Percentiles rank a stretch among this genome's conserved stretches.
phyloP scores from a whole-genome alignment of 2,888 invertebrate species.

The Neoaliturus tenellus region DNA sequence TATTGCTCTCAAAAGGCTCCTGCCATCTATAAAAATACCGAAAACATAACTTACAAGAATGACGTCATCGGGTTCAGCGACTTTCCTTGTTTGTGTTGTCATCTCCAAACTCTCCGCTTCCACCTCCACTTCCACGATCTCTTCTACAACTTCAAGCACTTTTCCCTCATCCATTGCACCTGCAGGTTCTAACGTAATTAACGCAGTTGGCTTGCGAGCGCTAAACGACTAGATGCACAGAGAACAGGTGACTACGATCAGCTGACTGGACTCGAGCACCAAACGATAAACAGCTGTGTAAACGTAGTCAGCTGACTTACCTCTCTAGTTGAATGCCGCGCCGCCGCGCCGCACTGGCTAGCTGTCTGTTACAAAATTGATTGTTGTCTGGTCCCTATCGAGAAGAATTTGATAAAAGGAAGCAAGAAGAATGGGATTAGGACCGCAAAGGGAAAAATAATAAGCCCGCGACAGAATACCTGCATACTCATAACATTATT shows the following conservation, averaged over 20 bases:
- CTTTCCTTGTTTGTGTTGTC: neutral
- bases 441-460: too few relatives aligned
- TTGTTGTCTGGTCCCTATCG: neutral
- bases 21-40: too few relatives aligned
- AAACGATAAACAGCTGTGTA: neutral
- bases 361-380: neutral
- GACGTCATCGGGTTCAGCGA: neutral
- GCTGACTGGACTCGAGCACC: neutral
- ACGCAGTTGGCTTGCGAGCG: neutral
- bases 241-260: neutral
- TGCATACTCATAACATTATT: too few relatives aligned
- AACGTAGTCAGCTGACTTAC: slow-evolving; percentile 1
- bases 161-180: neutral
- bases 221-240: neutral
- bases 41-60: neutral
- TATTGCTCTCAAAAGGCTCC: too few relatives aligned
- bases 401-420: neutral
- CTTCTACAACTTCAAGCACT: neutral
- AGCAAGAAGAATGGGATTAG: too few relatives aligned
- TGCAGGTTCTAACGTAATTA: neutral
- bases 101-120: neutral
- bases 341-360: neutral
- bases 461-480: too few relatives aligned
- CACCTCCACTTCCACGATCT: neutral
- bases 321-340: neutral